Evolutionary conservation across 2,888 invertebrate genomes (phyloP).

Genomic region (Pristionchus arcanus): DNA sequence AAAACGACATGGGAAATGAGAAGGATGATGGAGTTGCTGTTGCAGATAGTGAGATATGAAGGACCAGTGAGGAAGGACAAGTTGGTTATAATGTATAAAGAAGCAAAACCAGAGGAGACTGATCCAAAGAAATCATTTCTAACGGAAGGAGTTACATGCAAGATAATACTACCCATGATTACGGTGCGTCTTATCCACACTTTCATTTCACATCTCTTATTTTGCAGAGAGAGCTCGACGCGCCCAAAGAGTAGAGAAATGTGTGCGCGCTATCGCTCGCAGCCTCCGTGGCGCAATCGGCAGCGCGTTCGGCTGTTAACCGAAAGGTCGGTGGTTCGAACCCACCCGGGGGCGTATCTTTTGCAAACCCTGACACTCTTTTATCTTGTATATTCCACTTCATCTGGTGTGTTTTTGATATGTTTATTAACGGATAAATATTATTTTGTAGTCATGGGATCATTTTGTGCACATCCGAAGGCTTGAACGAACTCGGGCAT

Average conservation of each 20-base stretch:
- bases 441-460: conserved; percentile 33
- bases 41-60: conserved; percentile 65
- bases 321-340: conserved; percentile 78
- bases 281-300: conserved; percentile 68
- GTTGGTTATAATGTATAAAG: conserved; percentile 65
- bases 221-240: conserved; percentile 41
- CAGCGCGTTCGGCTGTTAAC: conserved; percentile 78
- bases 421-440: conserved; percentile 11
- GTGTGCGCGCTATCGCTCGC: neutral
- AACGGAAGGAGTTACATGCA: conserved; percentile 56
- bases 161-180: conserved; percentile 44
- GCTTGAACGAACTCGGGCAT: conserved; percentile 34
- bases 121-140: conserved; percentile 65
- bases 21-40: conserved; percentile 28
- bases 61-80: conserved; percentile 66
- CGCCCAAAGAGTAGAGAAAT: conserved; percentile 38
- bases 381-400: neutral
- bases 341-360: conserved; percentile 68
- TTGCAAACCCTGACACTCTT: neutral
- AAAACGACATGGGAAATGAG: neutral
- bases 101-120: conserved; percentile 64
- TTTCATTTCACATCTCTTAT: neutral
- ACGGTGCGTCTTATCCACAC: neutral
- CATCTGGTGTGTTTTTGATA: neutral
- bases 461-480: conserved; percentile 1